These are phyloP conservation scores for Phragmatobia fuliginosa DNA, from an alignment of 2,888 invertebrate species.

Conservation along the genomic window DNA sequence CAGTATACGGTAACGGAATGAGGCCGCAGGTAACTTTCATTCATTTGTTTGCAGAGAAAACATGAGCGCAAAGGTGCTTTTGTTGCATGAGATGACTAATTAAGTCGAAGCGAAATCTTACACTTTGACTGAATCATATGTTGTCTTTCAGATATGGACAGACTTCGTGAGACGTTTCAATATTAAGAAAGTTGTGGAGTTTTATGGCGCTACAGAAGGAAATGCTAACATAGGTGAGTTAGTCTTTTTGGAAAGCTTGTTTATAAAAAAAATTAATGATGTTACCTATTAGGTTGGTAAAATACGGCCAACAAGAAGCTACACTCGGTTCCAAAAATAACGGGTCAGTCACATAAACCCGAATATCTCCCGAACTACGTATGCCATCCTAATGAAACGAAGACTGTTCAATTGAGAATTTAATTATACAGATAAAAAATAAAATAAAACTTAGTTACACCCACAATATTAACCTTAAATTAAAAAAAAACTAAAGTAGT, in stretches of 20 bases:
- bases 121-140: not conserved
- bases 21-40: slow-evolving; percentile 87
- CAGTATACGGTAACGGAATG: slow-evolving; percentile 97
- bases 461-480: no score
- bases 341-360: no score
- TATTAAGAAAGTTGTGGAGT: slow-evolving; percentile 95
- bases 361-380: no score
- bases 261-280: not conserved
- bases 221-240: slow-evolving; percentile 96
- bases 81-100: not conserved
- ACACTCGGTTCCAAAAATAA: no score
- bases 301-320: no score
- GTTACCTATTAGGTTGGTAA: no score
- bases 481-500: no score
- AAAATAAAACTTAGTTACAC: no score
- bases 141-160: slow-evolving; percentile 92
- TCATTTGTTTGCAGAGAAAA: not conserved
- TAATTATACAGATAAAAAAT: no score
- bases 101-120: not conserved
- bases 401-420: no score
- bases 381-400: no score
- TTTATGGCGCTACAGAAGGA: slow-evolving; percentile 99
- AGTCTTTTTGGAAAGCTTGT: not conserved
- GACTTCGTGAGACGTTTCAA: slow-evolving; percentile 96
- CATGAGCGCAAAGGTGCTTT: not conserved